Base-by-base conservation (phyloP, 2,113 vertebrate genomes). In the Nesogale talazaci region DNA sequence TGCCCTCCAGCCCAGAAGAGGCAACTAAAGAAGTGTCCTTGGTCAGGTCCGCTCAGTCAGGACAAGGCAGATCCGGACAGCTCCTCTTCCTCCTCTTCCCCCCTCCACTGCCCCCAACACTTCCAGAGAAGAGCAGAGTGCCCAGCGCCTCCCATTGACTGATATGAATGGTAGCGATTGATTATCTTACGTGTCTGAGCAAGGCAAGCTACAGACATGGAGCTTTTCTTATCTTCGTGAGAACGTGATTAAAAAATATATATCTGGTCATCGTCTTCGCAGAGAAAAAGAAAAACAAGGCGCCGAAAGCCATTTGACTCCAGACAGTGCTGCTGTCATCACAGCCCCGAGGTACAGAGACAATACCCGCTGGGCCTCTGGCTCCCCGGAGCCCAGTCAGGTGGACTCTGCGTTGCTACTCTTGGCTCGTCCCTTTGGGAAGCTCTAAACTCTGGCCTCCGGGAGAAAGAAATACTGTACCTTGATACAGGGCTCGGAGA, bases 11-110 rank as follows among this genome's bases (percentile, higher is more conserved):
- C 81, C 22, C 14, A 65, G 87, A 89, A 86, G 72, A 67, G 89
- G 94, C 86, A 90, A 92, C 89, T 67, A 42, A 92, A 96, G 87
- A 70, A 78, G 12, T 63, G 90, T 91, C 94, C 87, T 96, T 91
- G 89, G 46, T 85, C 72, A 42, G 76, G 63, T 74, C 52, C 46
- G 79, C 36, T 76, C 3, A 61, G 82, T 57, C 63, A 80, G 78
- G 93, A 86, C 0, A 1, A 81, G 86, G 25, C 89, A 92, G 84
- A n/a, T 85, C 74, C 38, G 17, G 57, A 56, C 81, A 69, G 8
- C 75, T 40, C 59, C 70, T 74, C 59, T 70, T 34, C 82, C 38
- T 75, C 72, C 40, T 79, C 65, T 77, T 40, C 80, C 69, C 59
- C 76, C 59, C 88, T 90, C 59, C 69, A 56, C 59, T 52, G 46